Conservation (phyloP, 2,888 invertebrate species). For the Agriopis aurantiaria region DNA sequence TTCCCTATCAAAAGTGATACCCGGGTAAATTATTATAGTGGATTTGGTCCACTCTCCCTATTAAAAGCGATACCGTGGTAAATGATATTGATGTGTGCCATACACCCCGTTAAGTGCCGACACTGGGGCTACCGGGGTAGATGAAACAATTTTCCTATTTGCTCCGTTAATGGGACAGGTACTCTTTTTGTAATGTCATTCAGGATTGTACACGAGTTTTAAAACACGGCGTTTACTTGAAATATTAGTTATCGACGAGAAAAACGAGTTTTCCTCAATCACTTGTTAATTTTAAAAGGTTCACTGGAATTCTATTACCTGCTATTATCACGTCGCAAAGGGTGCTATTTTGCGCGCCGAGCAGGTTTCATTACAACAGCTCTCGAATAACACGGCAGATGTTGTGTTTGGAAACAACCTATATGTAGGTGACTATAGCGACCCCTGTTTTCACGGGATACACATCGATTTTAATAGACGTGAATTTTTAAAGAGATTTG, state of each 20-base stretch:
- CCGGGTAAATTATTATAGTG: too few relatives aligned
- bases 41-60: too few relatives aligned
- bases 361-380: not conserved
- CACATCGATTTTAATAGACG: not conserved
- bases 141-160: too few relatives aligned
- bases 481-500: not conserved
- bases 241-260: not conserved
- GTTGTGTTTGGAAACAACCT: not conserved
- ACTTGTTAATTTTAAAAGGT: not conserved
- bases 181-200: too few relatives aligned
- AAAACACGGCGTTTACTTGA: too few relatives aligned
- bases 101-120: too few relatives aligned
- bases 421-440: not conserved
- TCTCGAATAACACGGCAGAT: not conserved
- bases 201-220: too few relatives aligned
- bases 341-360: slow-evolving; percentile 1
- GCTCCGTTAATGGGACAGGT: too few relatives aligned
- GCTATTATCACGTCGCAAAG: not conserved
- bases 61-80: too few relatives aligned
- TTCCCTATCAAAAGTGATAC: too few relatives aligned
- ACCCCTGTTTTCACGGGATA: not conserved
- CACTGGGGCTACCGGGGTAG: too few relatives aligned
- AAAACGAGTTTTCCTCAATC: not conserved
- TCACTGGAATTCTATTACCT: not conserved
- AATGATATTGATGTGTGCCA: too few relatives aligned